These are phyloP conservation scores for Arenicola marina DNA, from an alignment of 2,888 invertebrate species.

Conservation along the genomic window DNA sequence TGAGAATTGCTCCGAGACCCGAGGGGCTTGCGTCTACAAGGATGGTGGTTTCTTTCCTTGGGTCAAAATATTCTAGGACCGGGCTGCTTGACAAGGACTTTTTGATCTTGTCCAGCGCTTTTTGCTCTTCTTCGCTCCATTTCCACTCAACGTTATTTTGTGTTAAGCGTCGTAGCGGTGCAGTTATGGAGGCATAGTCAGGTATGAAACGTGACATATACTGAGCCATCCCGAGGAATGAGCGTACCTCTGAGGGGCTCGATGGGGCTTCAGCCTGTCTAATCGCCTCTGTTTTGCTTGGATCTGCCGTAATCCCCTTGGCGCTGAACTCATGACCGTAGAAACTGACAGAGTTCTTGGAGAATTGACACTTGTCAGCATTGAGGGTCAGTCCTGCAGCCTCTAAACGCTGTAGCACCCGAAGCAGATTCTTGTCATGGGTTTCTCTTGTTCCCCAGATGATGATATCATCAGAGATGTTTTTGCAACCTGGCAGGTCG, in stretches of 20 bases:
- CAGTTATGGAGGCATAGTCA: constrained; percentile 29
- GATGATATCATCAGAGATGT: neutral
- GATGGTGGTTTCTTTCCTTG: constrained; percentile 18
- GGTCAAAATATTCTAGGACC: constrained; percentile 26
- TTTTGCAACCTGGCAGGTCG: neutral
- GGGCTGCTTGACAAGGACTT: neutral
- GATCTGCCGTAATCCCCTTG: constrained; percentile 24
- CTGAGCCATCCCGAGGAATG: constrained; percentile 37
- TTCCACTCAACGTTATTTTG: constrained; percentile 27
- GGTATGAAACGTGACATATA: constrained; percentile 36
- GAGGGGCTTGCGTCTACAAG: constrained; percentile 31
- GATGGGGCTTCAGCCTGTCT: constrained; percentile 25
- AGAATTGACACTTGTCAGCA: neutral
- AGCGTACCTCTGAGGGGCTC: constrained; percentile 29
- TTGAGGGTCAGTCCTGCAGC: no score
- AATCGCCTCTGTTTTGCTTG: constrained; percentile 33
- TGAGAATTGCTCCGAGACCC: constrained; percentile 15
- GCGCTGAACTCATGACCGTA: neutral
- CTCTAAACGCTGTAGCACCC: no score
- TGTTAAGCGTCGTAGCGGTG: constrained; percentile 35
- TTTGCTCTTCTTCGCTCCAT: constrained; percentile 30
- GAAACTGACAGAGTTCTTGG: neutral
- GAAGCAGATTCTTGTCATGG: no score
- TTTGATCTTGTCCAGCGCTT: constrained; percentile 28
- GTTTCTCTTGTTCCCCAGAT: neutral